Conservation (phyloP, 2,797 vertebrate species). For the Premnoplex brunnescens region DNA sequence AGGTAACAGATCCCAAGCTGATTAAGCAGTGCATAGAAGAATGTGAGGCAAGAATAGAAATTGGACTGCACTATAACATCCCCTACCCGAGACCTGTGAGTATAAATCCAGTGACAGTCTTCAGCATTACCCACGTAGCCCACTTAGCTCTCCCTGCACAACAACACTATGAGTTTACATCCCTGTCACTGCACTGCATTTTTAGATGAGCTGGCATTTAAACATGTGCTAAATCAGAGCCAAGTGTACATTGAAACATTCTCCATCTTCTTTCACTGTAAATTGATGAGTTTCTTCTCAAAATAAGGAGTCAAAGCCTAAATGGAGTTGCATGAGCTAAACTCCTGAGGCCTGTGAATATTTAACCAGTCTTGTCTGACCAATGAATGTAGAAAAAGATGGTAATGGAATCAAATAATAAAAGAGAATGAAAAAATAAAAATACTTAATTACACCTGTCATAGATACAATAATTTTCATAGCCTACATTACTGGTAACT, state of each 20-base stretch:
- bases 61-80: conserved; percentile 93
- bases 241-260: neutral
- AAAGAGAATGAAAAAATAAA: neutral
- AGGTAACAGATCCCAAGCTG: conserved; percentile 85
- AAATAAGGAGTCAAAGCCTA: neutral
- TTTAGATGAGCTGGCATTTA: neutral
- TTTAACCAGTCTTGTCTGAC: neutral
- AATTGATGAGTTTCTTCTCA: neutral
- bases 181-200: neutral
- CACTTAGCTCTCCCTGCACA: neutral
- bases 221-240: neutral
- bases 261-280: neutral
- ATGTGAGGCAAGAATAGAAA: conserved; percentile 93
- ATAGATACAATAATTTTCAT: neutral
- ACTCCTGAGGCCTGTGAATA: neutral
- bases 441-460: neutral
- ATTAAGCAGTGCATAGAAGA: conserved; percentile 88
- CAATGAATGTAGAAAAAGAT: neutral
- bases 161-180: neutral
- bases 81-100: conserved; percentile 95
- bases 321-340: neutral
- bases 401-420: neutral
- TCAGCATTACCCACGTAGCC: neutral
- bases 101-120: conserved; percentile 27
- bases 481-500: neutral